Base-by-base conservation (phyloP, 2,888 invertebrate species). In the Ennomos quercinarius region DNA sequence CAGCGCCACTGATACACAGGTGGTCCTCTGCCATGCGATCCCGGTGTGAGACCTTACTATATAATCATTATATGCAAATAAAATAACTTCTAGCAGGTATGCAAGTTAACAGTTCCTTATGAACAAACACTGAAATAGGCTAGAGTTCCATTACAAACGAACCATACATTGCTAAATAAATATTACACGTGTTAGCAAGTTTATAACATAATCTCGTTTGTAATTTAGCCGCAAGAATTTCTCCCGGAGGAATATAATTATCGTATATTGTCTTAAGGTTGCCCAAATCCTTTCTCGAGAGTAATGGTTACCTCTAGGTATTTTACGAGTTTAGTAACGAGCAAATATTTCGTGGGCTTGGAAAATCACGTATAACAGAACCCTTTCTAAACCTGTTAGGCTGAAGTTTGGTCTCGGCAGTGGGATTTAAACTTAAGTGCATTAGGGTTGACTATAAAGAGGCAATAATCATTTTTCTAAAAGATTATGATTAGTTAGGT, bases 251-350 rank as follows among this genome's bases (percentile, higher is more conserved):
- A 56, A 63, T 63, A 61, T 61, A 61, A 60, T 65, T 60, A 65
- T 58, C 63, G 56, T 65, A 62, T 51, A 68, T 68, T 68, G 64
- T 70, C 63, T 66, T 61, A 64, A 57, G 66, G 65, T 64, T 56
- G 48, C 55, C 57, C 54, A 58, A 64, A 70, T 67, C 70, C 67
- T 64, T 68, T 66, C 61, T 57, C 56, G 42, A 57, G 64, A 66
- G 55, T 67, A 66, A 70, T 68, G 68, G 64, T 61, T 58, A 66
- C 50, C 66, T 62, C 65, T 57, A 42, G 61, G 40, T 60, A 61
- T 53, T 65, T 70, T 67, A 63, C 56, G 64, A 64, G 61, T 61
- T 63, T 60, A 51, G 63, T 63, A 55, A 63, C 43, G 50, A 50
- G 61, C 61, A 60, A 59, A 54, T 60, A 55, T 66, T 48, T 46